phyloP scores from a whole-genome alignment of 1,140 invertebrate genomes.

The Penaeus chinensis region DNA sequence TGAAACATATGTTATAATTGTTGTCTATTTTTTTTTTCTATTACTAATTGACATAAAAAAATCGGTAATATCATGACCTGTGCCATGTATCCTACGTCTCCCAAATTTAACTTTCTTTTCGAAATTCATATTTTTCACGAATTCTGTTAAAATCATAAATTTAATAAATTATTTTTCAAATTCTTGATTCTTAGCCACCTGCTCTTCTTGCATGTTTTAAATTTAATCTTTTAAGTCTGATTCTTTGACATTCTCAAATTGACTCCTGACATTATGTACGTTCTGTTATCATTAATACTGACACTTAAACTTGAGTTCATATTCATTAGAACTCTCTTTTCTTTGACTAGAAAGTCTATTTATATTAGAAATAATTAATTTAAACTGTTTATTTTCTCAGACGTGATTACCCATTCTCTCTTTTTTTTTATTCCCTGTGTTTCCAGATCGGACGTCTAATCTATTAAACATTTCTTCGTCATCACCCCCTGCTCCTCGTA shows the following conservation, averaged over 20 bases:
- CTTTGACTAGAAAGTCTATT: too few species aligned
- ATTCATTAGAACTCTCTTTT: too few species aligned
- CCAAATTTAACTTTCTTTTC: background rate
- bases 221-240: background rate
- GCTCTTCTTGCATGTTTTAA: slow-evolving; percentile 10
- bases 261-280: slow-evolving; percentile 15
- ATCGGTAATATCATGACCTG: background rate
- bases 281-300: background rate
- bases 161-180: background rate
- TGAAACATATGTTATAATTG: background rate
- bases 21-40: background rate
- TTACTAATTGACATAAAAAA: background rate
- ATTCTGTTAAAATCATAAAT: background rate
- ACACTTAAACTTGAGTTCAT: too few species aligned
- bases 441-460: slow-evolving; percentile 8
- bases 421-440: too few species aligned
- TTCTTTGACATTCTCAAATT: slow-evolving; percentile 12
- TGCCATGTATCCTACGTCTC: background rate
- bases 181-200: background rate
- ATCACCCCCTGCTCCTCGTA: slow-evolving; percentile 10
- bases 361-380: too few species aligned
- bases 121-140: background rate
- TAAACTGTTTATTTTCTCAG: background rate
- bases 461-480: slow-evolving; percentile 26
- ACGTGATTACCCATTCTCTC: background rate